Base-by-base conservation (phyloP, 2,888 invertebrate genomes). In the Tetanocera ferruginea region DNA sequence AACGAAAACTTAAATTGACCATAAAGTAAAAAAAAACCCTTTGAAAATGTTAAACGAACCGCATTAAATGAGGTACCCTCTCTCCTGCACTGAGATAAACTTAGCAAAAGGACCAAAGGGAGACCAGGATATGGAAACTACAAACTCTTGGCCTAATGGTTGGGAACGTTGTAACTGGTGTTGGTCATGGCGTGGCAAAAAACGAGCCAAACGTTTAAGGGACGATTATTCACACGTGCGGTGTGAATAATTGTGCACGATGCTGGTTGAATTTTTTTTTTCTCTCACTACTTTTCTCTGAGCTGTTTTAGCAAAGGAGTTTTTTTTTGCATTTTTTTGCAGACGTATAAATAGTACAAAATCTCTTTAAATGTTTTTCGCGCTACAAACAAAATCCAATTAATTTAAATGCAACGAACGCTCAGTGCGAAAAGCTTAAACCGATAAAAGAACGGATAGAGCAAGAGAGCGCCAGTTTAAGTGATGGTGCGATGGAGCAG, bases 201-300 rank as follows among this genome's bases (percentile, higher is more conserved):
- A 37, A 34, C 57, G 57, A 57, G 37, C 37, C 0, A 31, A 72
- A 57, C 57, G 57, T 11, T 64, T 64, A 31, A 51, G 49, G 64
- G 62, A 64, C 83, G 86, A 87, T 87, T 87, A 87, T 87, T 87
- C 87, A 86, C 86, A 87, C 87, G 86, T 87, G 86, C 83, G 81
- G 83, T 85, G 83, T 81, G 81, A 77, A 80, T 83, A 84, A 83
- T 83, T 81, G 72, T 34, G 37, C 52, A 57, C 55, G 11, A 72
- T 72, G 51, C 51, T 43, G 6, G 69, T 25, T 49, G 49, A 14
- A 34, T 28, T 55, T 57, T 52, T 9, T 17, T 23, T 11, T 72
- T 55, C 37, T 31, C 23, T 28, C 17, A n/a, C 4, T 17, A 1
- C 5, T 0, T 55, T 60, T 17, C 28, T 8, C 23, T 11, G 23